Conservation (phyloP, 2,888 invertebrate genomes). For the Elysia crispata region DNA sequence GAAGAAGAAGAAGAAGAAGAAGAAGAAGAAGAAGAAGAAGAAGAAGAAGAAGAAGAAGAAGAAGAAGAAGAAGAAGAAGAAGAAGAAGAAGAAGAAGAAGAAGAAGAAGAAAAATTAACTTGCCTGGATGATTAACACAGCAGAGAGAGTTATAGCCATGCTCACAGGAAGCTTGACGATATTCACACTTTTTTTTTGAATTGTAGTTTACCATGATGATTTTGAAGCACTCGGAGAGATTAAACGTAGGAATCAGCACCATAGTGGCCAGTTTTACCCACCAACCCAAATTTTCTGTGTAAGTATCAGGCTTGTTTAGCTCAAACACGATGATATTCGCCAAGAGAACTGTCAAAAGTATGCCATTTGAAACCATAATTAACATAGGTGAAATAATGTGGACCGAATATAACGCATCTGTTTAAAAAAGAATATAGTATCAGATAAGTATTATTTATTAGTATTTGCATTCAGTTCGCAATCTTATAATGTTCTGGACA, state of each 20-base stretch:
- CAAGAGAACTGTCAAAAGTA: conserved; percentile 82
- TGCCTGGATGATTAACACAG: conserved; percentile 37
- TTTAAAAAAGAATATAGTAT: no score
- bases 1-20: neutral
- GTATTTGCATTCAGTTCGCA: no score
- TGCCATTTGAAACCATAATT: no score
- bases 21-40: neutral
- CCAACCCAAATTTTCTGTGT: conserved; percentile 80
- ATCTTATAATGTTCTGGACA: no score
- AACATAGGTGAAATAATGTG: no score
- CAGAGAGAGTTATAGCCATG: conserved; percentile 30
- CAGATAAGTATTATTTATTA: no score
- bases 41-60: neutral
- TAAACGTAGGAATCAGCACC: conserved; percentile 84
- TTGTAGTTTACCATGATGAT: conserved; percentile 77
- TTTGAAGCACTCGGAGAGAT: conserved; percentile 79
- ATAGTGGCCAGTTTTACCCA: conserved; percentile 84
- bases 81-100: conserved; percentile 12
- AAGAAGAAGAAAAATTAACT: neutral
- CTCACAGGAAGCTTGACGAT: conserved; percentile 1
- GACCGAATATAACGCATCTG: no score
- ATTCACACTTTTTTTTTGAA: conserved; percentile 3
- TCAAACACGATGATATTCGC: conserved; percentile 85
- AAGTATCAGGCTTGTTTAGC: conserved; percentile 82
- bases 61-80: conserved; percentile 6